Conservation (phyloP, 2,113 vertebrate genomes). For the Tupaia chinensis region DNA sequence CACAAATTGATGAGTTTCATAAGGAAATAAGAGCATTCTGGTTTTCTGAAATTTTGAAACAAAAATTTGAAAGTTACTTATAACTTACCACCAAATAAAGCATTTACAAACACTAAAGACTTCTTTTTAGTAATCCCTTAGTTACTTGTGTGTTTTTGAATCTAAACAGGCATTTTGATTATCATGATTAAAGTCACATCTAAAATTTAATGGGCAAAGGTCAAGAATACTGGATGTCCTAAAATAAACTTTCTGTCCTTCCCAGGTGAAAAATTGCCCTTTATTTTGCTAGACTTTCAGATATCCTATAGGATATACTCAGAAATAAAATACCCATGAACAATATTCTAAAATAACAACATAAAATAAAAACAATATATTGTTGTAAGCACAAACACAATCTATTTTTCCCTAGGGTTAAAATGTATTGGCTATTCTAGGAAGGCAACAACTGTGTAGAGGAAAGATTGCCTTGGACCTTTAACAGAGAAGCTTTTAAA, state of each 20-base stretch:
- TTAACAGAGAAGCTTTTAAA: no score
- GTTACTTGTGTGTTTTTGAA: background rate
- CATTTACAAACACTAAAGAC: background rate
- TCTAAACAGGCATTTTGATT: background rate
- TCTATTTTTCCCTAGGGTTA: background rate
- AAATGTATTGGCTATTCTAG: background rate
- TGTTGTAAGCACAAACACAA: background rate
- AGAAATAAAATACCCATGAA: background rate
- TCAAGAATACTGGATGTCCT: background rate
- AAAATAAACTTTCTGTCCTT: background rate
- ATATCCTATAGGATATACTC: background rate
- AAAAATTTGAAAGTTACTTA: background rate
- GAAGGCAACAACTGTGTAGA: background rate
- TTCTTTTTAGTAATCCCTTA: background rate
- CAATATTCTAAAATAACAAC: constrained; percentile 23
- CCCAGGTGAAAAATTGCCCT: background rate
- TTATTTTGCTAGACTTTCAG: background rate
- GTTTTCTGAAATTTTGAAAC: background rate
- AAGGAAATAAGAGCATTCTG: background rate
- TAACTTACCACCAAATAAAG: background rate
- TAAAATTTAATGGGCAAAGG: background rate
- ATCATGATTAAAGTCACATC: background rate
- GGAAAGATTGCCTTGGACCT: background rate
- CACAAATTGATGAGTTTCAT: background rate
- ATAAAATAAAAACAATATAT: background rate